These are phyloP conservation scores for Hyperoplus immaculatus DNA, from an alignment of 2,797 vertebrate species.

Conservation along the genomic window DNA sequence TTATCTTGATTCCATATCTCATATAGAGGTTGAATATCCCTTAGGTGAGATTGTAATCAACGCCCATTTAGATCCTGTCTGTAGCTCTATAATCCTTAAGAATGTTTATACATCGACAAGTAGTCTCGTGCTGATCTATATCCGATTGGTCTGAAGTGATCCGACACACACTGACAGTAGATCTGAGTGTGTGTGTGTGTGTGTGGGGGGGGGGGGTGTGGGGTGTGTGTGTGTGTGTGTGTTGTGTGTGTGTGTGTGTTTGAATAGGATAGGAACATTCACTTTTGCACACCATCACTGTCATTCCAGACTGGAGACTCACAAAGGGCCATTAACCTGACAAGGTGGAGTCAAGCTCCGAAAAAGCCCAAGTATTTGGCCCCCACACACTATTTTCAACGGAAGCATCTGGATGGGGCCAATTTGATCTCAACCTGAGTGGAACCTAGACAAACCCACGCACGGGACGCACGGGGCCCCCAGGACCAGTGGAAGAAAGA, in stretches of 20 bases:
- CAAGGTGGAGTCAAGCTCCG: constrained; percentile 71
- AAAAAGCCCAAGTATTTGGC: constrained; percentile 73
- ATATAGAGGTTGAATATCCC: constrained; percentile 55
- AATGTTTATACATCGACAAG: constrained; percentile 67
- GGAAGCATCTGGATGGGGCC: constrained; percentile 88
- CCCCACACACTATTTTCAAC: constrained; percentile 77
- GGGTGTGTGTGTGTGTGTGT: constrained; percentile 24
- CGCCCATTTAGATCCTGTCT: constrained; percentile 62
- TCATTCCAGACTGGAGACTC: constrained; percentile 57
- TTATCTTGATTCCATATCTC: constrained; percentile 72
- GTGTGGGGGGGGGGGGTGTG: no score
- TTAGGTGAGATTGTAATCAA: constrained; percentile 61
- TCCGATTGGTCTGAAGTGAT: constrained; percentile 65
- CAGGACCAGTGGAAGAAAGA: constrained; percentile 63
- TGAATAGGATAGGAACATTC: constrained; percentile 45
- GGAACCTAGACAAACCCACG: constrained; percentile 82
- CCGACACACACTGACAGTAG: constrained; percentile 63
- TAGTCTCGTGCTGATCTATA: constrained; percentile 41
- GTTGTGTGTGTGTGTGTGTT: constrained; percentile 26
- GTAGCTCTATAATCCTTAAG: constrained; percentile 58
- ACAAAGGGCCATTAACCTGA: constrained; percentile 81
- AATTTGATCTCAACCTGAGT: constrained; percentile 85
- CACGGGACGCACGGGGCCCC: constrained; percentile 70
- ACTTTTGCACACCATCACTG: constrained; percentile 64
- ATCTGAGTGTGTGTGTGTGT: constrained; percentile 25